phyloP scores from a whole-genome alignment of 2,888 invertebrate species.

The Agonopterix heracliana region DNA sequence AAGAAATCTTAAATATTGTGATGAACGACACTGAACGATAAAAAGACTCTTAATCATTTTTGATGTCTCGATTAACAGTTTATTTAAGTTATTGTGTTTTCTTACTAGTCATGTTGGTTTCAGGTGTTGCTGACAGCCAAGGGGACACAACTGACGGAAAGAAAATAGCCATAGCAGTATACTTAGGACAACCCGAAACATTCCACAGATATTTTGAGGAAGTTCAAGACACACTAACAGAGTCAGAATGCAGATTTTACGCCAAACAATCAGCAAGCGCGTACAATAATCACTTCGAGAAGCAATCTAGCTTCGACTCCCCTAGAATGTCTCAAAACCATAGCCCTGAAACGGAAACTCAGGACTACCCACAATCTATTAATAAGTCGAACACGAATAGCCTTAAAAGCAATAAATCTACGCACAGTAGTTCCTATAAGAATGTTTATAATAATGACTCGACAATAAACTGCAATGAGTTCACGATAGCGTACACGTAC shows the following conservation, averaged over 20 bases:
- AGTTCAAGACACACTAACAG: slow-evolving; percentile 79
- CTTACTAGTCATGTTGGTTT: not conserved
- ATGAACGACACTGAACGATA: no score
- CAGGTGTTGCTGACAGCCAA: slow-evolving; percentile 76
- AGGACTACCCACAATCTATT: slow-evolving; percentile 56
- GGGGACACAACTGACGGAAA: slow-evolving; percentile 88
- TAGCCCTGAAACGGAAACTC: slow-evolving; percentile 62
- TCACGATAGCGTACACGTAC: slow-evolving; percentile 90
- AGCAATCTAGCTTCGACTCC: slow-evolving; percentile 67
- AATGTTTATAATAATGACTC: slow-evolving; percentile 70
- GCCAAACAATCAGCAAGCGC: slow-evolving; percentile 67
- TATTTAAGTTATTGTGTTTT: no score
- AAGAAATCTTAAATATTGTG: no score
- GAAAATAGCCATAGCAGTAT: slow-evolving; percentile 90
- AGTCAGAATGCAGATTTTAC: slow-evolving; percentile 77
- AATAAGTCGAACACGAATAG: slow-evolving; percentile 73
- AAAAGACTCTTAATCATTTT: no score
- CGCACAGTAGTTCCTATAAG: slow-evolving; percentile 69
- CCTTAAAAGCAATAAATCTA: slow-evolving; percentile 74
- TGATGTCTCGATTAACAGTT: no score
- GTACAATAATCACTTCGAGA: slow-evolving; percentile 65
- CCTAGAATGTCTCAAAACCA: slow-evolving; percentile 64
- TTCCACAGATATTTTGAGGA: slow-evolving; percentile 82
- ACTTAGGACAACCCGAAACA: slow-evolving; percentile 88
- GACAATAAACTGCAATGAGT: slow-evolving; percentile 80